Conservation (phyloP, 2,113 vertebrate species). For the Xiphophorus maculatus region DNA sequence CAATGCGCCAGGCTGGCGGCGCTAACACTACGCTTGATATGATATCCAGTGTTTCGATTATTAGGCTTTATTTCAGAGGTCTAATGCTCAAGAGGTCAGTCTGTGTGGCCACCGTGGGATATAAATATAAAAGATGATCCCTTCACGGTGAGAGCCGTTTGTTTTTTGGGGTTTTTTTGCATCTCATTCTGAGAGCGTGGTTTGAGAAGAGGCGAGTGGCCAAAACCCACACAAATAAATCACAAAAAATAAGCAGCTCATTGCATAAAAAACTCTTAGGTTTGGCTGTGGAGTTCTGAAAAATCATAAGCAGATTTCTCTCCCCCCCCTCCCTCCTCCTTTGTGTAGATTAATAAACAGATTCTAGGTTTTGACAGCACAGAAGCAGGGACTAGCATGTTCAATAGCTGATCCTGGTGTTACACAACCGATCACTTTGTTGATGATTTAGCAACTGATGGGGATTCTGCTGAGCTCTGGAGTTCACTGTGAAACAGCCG, state of each 20-base stretch:
- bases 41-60: slow-evolving; percentile 29
- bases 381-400: slow-evolving; percentile 54
- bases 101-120: slow-evolving; percentile 26
- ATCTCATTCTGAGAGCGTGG: slow-evolving; percentile 50
- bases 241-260: slow-evolving; percentile 70
- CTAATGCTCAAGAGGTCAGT: slow-evolving; percentile 28
- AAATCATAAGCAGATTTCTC: slow-evolving; percentile 73
- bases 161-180: neutral
- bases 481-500: slow-evolving; percentile 2
- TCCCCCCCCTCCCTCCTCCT: neutral
- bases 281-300: slow-evolving; percentile 54
- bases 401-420: slow-evolving; percentile 41
- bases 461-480: slow-evolving; percentile 2
- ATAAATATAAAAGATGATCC: slow-evolving; percentile 60
- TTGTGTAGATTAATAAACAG: slow-evolving; percentile 38
- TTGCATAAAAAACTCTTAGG: slow-evolving; percentile 50
- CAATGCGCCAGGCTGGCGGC: slow-evolving; percentile 5
- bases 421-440: slow-evolving; percentile 23
- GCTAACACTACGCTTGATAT: slow-evolving; percentile 15
- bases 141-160: slow-evolving; percentile 1
- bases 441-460: slow-evolving; percentile 16
- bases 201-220: slow-evolving; percentile 52
- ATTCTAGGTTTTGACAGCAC: slow-evolving; percentile 52
- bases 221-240: slow-evolving; percentile 73
- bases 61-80: slow-evolving; percentile 32